These are phyloP conservation scores for Hoplias malabaricus DNA, from an alignment of 2,113 vertebrate species.

Conservation along the genomic window DNA sequence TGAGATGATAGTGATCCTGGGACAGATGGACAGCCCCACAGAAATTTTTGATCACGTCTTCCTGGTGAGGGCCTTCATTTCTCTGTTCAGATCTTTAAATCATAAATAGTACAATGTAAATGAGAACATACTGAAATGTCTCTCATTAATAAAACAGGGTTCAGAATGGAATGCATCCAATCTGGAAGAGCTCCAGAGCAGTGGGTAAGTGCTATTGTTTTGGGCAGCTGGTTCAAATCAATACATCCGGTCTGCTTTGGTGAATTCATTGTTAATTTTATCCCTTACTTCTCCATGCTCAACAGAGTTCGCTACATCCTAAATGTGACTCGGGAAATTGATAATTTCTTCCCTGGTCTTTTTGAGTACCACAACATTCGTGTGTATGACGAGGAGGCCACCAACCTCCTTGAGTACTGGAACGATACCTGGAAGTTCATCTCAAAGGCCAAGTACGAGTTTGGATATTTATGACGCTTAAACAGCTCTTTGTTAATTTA, in stretches of 20 bases:
- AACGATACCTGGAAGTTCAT: conserved; percentile 99
- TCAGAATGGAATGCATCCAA: conserved; percentile 99
- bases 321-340: conserved; percentile 96
- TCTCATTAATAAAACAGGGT: conserved; percentile 77
- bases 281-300: neutral
- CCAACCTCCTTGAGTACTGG: conserved; percentile 96
- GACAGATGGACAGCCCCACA: conserved; percentile 97
- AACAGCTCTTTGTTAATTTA: neutral
- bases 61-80: conserved; percentile 80
- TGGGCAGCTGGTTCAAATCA: neutral
- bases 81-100: neutral
- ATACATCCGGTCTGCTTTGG: conserved; percentile 11
- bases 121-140: neutral
- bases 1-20: conserved; percentile 97
- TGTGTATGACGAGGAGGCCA: conserved; percentile 96
- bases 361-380: conserved; percentile 98
- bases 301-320: conserved; percentile 90
- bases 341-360: conserved; percentile 96
- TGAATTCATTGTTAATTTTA: conserved; percentile 29
- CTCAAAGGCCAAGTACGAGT: conserved; percentile 92
- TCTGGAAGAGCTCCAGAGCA: conserved; percentile 94
- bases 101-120: neutral
- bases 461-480: neutral
- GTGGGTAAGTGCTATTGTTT: conserved; percentile 81
- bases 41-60: conserved; percentile 97